Evolutionary conservation across 1,140 invertebrate species (phyloP).

Genomic region (Pollicipes pollicipes): DNA sequence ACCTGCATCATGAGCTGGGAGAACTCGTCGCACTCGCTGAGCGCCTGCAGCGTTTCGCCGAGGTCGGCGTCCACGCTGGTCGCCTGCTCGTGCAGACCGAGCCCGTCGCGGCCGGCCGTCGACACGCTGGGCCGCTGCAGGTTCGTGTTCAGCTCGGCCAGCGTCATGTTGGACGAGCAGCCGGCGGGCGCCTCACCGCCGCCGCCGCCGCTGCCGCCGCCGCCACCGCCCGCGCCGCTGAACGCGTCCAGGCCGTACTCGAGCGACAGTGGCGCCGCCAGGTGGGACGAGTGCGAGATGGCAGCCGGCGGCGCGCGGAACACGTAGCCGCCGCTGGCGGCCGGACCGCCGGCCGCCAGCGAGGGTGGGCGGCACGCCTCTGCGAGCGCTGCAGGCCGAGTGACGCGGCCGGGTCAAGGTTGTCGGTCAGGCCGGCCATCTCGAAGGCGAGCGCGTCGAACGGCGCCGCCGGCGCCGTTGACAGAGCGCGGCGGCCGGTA

Average conservation of each 20-base stretch:
- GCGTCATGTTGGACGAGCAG: conserved; percentile 4
- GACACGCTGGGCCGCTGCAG: conserved; percentile 13
- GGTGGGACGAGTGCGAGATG: conserved; percentile 12
- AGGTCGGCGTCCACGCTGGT: conserved; percentile 8
- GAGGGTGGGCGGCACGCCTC: conserved; percentile 10
- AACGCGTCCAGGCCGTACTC: conserved; percentile 14
- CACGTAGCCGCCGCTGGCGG: conserved; percentile 7
- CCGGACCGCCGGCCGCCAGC: conserved; percentile 7
- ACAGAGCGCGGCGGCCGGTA: conserved; percentile 16
- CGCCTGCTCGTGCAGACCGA: conserved; percentile 14
- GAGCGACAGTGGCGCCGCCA: conserved; percentile 15
- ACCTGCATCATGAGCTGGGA: neutral
- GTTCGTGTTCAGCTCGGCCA: conserved; percentile 16
- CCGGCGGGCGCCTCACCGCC: conserved; percentile 9
- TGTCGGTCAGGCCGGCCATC: conserved; percentile 8
- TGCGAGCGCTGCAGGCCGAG: conserved; percentile 13
- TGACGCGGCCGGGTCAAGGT: conserved; percentile 13
- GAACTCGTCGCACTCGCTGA: neutral
- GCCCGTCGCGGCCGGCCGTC: conserved; percentile 16
- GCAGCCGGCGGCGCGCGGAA: conserved; percentile 15
- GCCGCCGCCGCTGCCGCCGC: conserved; percentile 8
- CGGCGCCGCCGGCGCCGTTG: neutral
- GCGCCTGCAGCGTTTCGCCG: neutral
- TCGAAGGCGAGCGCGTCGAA: conserved; percentile 12
- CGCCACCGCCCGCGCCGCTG: conserved; percentile 14